These are phyloP conservation scores for Enteromius afrohamiltoni DNA, from an alignment of 2,797 vertebrate genomes.

Conservation along the genomic window DNA sequence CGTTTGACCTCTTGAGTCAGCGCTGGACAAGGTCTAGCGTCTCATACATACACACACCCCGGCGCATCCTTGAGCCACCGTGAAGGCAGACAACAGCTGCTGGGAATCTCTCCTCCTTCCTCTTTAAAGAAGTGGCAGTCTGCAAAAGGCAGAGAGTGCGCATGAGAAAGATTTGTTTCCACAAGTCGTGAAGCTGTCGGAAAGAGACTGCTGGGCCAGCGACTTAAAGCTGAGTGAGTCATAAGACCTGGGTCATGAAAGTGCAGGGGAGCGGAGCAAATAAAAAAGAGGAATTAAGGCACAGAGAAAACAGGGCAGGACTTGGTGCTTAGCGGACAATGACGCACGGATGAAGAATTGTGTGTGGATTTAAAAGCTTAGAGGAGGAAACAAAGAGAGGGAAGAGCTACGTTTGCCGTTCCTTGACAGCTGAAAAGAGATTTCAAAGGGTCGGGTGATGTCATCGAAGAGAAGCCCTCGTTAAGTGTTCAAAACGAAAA, in stretches of 20 bases:
- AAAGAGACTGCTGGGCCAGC: constrained; percentile 63
- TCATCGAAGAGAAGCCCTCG: neutral
- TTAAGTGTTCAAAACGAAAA: neutral
- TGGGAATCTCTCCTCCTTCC: constrained; percentile 40
- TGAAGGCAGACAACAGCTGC: constrained; percentile 63
- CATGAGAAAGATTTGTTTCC: constrained; percentile 66
- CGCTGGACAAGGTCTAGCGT: constrained; percentile 2
- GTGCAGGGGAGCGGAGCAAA: constrained; percentile 16
- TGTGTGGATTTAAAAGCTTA: constrained; percentile 29
- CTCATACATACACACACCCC: neutral
- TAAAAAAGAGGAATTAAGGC: constrained; percentile 7
- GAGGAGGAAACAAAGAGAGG: constrained; percentile 5
- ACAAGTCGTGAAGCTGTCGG: constrained; percentile 58
- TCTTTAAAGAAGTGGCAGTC: constrained; percentile 59
- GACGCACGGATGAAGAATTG: constrained; percentile 25
- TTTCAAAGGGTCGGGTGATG: neutral
- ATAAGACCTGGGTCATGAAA: constrained; percentile 59
- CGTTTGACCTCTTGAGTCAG: constrained; percentile 51
- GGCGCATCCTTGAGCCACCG: constrained; percentile 54
- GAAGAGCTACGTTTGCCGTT: constrained; percentile 8
- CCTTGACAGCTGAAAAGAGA: constrained; percentile 24
- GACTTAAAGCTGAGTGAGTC: constrained; percentile 63
- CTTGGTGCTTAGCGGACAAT: constrained; percentile 2
- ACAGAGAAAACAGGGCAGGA: neutral
- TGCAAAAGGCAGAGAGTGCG: constrained; percentile 55